phyloP scores from a whole-genome alignment of 1,140 invertebrate genomes.

The Lineus longissimus region DNA sequence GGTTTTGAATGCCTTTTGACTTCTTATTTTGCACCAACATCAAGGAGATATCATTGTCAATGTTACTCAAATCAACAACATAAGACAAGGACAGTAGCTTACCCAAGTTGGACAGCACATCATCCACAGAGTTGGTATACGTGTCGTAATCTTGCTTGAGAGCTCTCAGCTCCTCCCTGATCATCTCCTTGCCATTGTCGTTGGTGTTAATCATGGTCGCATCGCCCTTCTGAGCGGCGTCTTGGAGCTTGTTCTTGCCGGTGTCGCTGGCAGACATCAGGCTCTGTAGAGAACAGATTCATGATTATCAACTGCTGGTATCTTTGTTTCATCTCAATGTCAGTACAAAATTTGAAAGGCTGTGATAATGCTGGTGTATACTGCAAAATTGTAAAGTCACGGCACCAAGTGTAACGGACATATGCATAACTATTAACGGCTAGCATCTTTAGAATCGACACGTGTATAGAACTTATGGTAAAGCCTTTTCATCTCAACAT shows the following conservation, averaged over 20 bases:
- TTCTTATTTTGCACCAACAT: no score
- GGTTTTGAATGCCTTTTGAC: no score
- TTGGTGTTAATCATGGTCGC: constrained; percentile 64
- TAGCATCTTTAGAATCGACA: no score
- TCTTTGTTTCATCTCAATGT: background rate
- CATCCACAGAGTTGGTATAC: constrained; percentile 69
- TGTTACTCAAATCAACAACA: no score
- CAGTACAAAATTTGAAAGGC: no score
- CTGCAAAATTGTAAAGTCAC: constrained; percentile 9
- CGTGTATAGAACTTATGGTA: no score
- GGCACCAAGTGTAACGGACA: no score
- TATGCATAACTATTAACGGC: no score
- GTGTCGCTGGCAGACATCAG: constrained; percentile 20
- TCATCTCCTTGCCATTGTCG: constrained; percentile 68
- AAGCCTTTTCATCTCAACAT: no score
- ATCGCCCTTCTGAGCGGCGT: constrained; percentile 32
- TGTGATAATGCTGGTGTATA: no score
- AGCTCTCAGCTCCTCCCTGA: constrained; percentile 73
- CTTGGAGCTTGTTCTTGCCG: constrained; percentile 36
- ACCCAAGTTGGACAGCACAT: constrained; percentile 38
- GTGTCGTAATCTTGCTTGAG: constrained; percentile 68
- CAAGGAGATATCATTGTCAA: no score
- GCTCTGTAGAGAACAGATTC: background rate
- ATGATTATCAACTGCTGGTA: background rate
- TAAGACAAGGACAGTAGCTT: constrained; percentile 4